Percentiles rank a stretch among this genome's conserved stretches.
phyloP scores from a whole-genome alignment of 1,140 invertebrate genomes.

The Drosophila bocki region DNA sequence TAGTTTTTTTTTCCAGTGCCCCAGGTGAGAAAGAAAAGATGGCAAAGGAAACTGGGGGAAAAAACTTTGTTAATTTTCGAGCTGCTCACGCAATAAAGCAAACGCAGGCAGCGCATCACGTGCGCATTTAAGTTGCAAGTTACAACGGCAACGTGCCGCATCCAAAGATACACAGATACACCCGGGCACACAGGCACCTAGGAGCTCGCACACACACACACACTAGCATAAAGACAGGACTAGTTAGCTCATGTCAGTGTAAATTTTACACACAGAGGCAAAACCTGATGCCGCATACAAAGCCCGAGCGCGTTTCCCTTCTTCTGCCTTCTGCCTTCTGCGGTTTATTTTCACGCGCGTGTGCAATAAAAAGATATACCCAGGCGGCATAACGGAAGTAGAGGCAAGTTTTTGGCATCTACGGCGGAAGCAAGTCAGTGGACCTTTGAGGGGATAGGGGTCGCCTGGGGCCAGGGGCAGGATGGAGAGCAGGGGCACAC shows the following conservation, averaged over 20 bases:
- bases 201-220: slow-evolving; percentile 22
- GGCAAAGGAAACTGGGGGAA: slow-evolving; percentile 17
- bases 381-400: slow-evolving; percentile 58
- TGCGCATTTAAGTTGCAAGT: slow-evolving; percentile 82
- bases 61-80: slow-evolving; percentile 73
- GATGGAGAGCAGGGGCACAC: slow-evolving; percentile 3
- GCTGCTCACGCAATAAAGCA: slow-evolving; percentile 77
- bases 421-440: slow-evolving; percentile 28
- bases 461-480: not conserved
- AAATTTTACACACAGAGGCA: slow-evolving; percentile 73
- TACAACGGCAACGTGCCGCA: slow-evolving; percentile 71
- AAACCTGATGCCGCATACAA: slow-evolving; percentile 79
- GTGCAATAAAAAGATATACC: slow-evolving; percentile 78
- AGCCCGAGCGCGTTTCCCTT: slow-evolving; percentile 9
- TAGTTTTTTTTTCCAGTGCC: not conserved
- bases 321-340: slow-evolving; percentile 42
- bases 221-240: slow-evolving; percentile 45
- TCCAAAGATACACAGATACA: slow-evolving; percentile 37
- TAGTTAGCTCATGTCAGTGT: slow-evolving; percentile 79
- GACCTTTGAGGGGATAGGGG: not conserved
- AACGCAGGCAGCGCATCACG: slow-evolving; percentile 70
- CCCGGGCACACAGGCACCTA: slow-evolving; percentile 13
- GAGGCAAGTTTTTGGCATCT: slow-evolving; percentile 70
- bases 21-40: slow-evolving; percentile 1
- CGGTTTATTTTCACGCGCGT: slow-evolving; percentile 70